Conservation (phyloP, 2,888 invertebrate genomes). For the Drepana falcataria region DNA sequence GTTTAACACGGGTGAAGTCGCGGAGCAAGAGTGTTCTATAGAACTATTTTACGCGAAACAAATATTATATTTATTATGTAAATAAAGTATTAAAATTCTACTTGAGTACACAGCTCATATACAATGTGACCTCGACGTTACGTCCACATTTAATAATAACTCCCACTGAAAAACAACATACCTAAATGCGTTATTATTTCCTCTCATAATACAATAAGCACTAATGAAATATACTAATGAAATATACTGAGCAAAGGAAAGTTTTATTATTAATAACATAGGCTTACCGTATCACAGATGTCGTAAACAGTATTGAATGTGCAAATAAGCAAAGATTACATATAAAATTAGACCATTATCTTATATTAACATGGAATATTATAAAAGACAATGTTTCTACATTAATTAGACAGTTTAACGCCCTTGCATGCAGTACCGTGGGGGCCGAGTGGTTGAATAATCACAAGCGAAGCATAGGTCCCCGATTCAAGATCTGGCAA, state of each 20-base stretch:
- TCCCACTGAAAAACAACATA: neutral
- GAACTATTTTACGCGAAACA: too few relatives aligned
- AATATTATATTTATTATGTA: too few relatives aligned
- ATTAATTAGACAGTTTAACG: neutral
- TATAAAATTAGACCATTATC: neutral
- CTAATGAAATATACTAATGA: neutral
- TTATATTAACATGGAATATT: neutral
- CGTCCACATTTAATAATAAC: too few relatives aligned
- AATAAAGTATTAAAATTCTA: too few relatives aligned
- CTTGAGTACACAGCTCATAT: too few relatives aligned
- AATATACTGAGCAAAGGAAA: neutral
- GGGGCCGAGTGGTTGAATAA: too few relatives aligned
- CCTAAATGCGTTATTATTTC: neutral
- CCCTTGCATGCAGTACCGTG: neutral
- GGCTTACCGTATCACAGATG: neutral
- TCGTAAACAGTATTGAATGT: neutral
- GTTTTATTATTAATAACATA: neutral
- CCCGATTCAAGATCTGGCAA: too few relatives aligned
- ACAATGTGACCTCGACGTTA: too few relatives aligned
- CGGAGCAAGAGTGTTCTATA: too few relatives aligned
- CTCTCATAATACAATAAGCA: neutral
- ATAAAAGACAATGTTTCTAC: neutral
- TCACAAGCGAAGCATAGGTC: too few relatives aligned
- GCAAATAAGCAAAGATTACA: neutral
- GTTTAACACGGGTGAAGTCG: too few relatives aligned